Evolutionary conservation across 1,140 invertebrate genomes (phyloP).

Genomic region (Caerostris extrusa): DNA sequence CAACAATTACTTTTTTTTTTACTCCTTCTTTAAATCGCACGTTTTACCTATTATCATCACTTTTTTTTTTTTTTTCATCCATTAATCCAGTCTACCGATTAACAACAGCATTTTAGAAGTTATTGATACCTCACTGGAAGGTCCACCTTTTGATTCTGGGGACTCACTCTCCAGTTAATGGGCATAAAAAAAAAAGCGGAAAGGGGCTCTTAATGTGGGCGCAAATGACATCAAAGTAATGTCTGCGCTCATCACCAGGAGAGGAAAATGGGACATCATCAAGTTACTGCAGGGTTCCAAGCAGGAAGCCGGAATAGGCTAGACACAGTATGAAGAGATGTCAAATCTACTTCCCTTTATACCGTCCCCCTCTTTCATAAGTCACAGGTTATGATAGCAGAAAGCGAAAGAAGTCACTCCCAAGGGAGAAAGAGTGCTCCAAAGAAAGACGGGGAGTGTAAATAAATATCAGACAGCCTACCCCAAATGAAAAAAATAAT

Average conservation of each 20-base stretch:
- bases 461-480: constrained; percentile 43
- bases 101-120: not conserved
- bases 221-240: constrained; percentile 55
- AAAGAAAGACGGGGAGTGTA: constrained; percentile 38
- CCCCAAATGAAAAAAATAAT: constrained; percentile 19
- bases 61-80: not conserved
- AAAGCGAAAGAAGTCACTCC: constrained; percentile 3
- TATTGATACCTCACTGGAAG: not conserved
- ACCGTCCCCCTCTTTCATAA: constrained; percentile 52
- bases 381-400: constrained; percentile 72
- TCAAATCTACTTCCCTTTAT: constrained; percentile 55
- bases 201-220: not conserved
- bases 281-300: constrained; percentile 36
- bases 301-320: constrained; percentile 12
- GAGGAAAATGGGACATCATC: constrained; percentile 50
- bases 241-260: not conserved
- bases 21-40: not conserved
- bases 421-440: not conserved
- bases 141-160: not conserved
- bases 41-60: not conserved
- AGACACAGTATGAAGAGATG: constrained; percentile 55
- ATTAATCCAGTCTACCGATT: constrained; percentile 18
- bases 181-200: constrained; percentile 34
- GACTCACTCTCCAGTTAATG: not conserved
- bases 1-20: not conserved